Conservation (phyloP, 2,797 vertebrate genomes). For the Anisognathus igniventris region DNA sequence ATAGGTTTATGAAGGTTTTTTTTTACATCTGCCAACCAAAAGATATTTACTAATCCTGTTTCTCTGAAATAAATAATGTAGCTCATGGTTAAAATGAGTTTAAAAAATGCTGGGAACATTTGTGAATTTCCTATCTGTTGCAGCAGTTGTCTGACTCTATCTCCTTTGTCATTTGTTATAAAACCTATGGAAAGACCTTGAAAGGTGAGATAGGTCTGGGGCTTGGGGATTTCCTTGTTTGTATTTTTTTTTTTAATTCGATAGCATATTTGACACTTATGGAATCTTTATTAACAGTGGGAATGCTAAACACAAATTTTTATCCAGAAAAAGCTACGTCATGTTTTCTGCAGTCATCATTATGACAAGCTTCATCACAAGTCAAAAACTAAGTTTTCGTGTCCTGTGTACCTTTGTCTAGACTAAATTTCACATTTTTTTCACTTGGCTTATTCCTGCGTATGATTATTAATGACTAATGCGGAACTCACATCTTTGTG, state of each 20-base stretch:
- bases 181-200: not conserved
- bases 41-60: not conserved
- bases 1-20: not conserved
- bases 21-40: not conserved
- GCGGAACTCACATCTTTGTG: not conserved
- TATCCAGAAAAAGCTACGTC: not conserved
- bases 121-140: not conserved
- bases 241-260: not conserved
- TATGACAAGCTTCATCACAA: not conserved
- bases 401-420: not conserved
- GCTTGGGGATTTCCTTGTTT: not conserved
- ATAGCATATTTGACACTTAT: not conserved
- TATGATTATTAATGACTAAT: not conserved
- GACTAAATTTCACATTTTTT: not conserved
- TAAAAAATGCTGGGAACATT: not conserved
- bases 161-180: not conserved
- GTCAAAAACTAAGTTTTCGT: not conserved
- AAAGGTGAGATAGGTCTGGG: not conserved
- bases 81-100: not conserved
- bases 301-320: not conserved
- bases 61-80: constrained; percentile 2
- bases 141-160: constrained; percentile 3
- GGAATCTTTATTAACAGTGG: not conserved
- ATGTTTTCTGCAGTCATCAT: not conserved
- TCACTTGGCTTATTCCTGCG: not conserved